These are phyloP conservation scores for Epinephelus moara DNA, from an alignment of 2,113 vertebrate species.

Conservation along the genomic window DNA sequence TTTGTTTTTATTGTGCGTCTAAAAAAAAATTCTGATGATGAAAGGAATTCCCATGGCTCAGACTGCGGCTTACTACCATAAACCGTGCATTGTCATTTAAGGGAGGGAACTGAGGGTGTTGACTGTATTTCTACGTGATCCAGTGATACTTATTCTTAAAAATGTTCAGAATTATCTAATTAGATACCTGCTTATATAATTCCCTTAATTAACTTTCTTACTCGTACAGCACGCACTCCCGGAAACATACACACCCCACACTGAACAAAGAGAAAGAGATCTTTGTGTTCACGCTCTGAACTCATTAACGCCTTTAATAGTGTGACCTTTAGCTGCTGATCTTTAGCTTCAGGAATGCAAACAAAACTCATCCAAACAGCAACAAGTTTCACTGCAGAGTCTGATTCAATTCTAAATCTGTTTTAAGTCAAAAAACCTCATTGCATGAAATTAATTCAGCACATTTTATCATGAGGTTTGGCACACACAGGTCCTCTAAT, in stretches of 20 bases:
- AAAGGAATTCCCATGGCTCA: neutral
- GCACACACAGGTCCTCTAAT: no score
- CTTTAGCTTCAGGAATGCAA: neutral
- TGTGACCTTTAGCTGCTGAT: neutral
- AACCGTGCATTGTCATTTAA: neutral
- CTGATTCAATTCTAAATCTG: neutral
- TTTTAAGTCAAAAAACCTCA: neutral
- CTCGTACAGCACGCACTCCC: no score
- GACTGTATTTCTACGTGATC: rapidly evolving
- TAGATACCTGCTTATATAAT: rapidly evolving
- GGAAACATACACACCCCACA: neutral
- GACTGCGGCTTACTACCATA: rapidly evolving
- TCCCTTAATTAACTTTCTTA: no score
- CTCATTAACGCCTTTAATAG: neutral
- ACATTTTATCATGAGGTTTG: no score
- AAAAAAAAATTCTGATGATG: no score
- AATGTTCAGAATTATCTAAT: neutral
- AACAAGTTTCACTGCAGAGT: neutral
- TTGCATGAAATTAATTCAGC: no score
- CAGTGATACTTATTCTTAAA: neutral
- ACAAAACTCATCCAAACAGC: neutral
- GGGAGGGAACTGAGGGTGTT: neutral
- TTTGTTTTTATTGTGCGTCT: neutral
- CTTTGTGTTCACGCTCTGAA: neutral
- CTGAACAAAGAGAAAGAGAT: neutral